Evolutionary conservation across 2,797 vertebrate species (phyloP), one percentile per base, ranked within the genome.

Genomic region (Eulemur mongoz): DNA sequence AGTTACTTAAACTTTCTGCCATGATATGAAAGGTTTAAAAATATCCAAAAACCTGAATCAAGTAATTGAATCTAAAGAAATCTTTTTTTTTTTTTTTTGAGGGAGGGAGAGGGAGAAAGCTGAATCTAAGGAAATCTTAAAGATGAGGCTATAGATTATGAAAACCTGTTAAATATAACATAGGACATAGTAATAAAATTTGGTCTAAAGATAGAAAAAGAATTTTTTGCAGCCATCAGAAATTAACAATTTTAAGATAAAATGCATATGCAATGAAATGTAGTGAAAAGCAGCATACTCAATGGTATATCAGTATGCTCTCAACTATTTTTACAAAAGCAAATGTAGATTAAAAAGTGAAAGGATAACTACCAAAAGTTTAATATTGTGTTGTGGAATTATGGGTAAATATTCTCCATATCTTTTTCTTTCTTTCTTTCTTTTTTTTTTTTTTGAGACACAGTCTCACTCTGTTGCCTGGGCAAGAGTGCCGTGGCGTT

Each of bases 191-290:
- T 32, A 75, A 65, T 80, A 75, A 70, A 79, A 76, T 80, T 89
- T 35, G n/a, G 7, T 63, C 80, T 88, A 76, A 70, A 97, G 54
- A 38, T 23, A 65, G n/a, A 79, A 65, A 57, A 45, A 43, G 30
- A 72, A 22, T 0, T 13, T 70, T 76, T 81, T 63, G 2, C 11
- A 35, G 45, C 22, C 35, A 12, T 73, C 40, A 50, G 22, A 85
- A 89, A 85, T 84, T 79, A 67, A 73, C 70, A 30, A 59, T 10
- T 52, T 70, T 83, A 48, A 91, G 52, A 54, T 48, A 25, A 80
- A 38, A 65, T 45, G 6, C 2, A 25, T 22, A 48, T 67, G 35
- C 79, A 85, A 0, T 57, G 8, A 67, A 30, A 45, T 20, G 52
- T 69, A 10, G 10, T 27, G 15, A 76, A 83, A 48, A 14, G 5